These are phyloP conservation scores for Pentamera pediparva DNA, from an alignment of 53 echinoderm and acorn worm genomes.

Conservation along the genomic window DNA sequence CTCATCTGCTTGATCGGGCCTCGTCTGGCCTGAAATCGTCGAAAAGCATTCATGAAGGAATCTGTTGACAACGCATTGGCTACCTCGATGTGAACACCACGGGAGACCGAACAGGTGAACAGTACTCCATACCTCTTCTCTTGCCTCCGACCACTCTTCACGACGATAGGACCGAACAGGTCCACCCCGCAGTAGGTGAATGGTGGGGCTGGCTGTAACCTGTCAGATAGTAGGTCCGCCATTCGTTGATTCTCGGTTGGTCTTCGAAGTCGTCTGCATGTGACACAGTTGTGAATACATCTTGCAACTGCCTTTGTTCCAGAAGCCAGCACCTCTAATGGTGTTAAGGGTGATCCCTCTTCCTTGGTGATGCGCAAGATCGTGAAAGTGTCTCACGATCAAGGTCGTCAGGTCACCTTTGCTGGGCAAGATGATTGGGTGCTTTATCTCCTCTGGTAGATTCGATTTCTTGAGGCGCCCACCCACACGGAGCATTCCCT, in stretches of 20 bases:
- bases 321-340: slow-evolving; percentile 22
- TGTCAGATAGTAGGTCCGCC: slow-evolving; percentile 22
- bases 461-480: not conserved
- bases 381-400: slow-evolving; percentile 5
- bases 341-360: slow-evolving; percentile 41
- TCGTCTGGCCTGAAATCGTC: slow-evolving; percentile 39
- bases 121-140: slow-evolving; percentile 39
- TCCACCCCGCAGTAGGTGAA: slow-evolving; percentile 27
- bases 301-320: slow-evolving; percentile 19
- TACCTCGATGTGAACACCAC: slow-evolving; percentile 43
- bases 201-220: not conserved
- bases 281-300: slow-evolving; percentile 27
- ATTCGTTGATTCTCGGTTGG: slow-evolving; percentile 6
- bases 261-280: slow-evolving; percentile 21
- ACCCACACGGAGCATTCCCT: slow-evolving; percentile 39
- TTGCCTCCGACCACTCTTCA: slow-evolving; percentile 23
- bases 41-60: slow-evolving; percentile 43
- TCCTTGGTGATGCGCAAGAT: slow-evolving; percentile 16
- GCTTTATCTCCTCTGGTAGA: not conserved
- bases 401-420: slow-evolving; percentile 21
- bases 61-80: slow-evolving; percentile 34
- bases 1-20: slow-evolving; percentile 28
- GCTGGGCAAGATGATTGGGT: slow-evolving; percentile 34
- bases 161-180: slow-evolving; percentile 19
- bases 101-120: slow-evolving; percentile 40